Conservation (phyloP, 1,140 invertebrate species). For the Parapsyche elsis region DNA sequence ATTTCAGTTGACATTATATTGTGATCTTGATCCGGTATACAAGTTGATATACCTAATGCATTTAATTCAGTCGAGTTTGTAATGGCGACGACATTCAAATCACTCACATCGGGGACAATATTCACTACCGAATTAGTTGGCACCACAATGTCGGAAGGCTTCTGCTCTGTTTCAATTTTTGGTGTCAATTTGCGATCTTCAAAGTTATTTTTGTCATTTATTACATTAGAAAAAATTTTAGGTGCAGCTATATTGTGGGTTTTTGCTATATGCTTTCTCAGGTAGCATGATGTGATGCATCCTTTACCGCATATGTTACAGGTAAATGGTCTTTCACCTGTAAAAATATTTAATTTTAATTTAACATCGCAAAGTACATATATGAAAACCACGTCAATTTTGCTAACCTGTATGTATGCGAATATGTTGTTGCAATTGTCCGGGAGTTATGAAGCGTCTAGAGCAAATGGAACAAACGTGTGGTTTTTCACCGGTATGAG, state of each 20-base stretch:
- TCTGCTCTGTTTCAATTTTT: neutral
- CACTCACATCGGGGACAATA: neutral
- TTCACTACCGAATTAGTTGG: constrained; percentile 38
- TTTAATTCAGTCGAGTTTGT: constrained; percentile 52
- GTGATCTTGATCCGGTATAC: constrained; percentile 49
- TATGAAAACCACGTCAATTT: neutral
- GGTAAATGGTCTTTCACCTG: constrained; percentile 66
- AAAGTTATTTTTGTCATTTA: constrained; percentile 4
- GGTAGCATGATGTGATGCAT: constrained; percentile 61
- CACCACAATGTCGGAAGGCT: neutral
- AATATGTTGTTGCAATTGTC: constrained; percentile 64
- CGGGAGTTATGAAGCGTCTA: constrained; percentile 61
- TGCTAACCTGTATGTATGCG: constrained; percentile 65
- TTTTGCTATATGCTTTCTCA: constrained; percentile 60
- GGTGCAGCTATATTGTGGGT: constrained; percentile 57
- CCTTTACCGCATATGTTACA: constrained; percentile 64
- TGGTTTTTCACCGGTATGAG: constrained; percentile 76
- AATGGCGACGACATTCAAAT: constrained; percentile 34
- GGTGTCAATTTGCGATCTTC: constrained; percentile 1
- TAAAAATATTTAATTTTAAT: constrained; percentile 36
- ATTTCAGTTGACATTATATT: constrained; percentile 20
- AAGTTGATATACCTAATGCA: constrained; percentile 57
- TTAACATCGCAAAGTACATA: neutral
- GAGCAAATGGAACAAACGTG: constrained; percentile 68
- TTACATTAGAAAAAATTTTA: neutral